A percentile compares a stretch with the other conserved stretches of the same genome.
Evolutionary conservation across 2,113 vertebrate genomes (phyloP).

Genomic region (Thinocorus orbignyianus): DNA sequence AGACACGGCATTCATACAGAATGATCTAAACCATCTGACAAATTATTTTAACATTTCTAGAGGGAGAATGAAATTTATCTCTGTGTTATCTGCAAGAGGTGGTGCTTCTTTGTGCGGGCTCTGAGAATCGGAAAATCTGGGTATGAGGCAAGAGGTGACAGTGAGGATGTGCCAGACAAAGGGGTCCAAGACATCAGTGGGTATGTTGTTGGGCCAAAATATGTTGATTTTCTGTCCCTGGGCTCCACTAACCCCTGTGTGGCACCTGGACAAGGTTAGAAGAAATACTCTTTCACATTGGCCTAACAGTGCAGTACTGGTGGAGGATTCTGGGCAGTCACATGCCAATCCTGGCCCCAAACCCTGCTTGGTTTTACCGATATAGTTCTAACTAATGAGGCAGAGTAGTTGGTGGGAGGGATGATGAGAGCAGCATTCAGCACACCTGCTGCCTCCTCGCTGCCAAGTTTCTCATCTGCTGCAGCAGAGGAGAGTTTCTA

Average conservation of each 20-base stretch:
- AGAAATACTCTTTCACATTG: not conserved
- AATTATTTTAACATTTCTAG: not conserved
- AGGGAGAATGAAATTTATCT: not conserved
- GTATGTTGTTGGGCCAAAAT: not conserved
- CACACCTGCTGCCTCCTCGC: not conserved
- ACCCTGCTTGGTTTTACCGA: not conserved
- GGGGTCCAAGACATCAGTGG: not conserved
- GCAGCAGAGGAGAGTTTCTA: not conserved
- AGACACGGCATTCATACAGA: not conserved
- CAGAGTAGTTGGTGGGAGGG: not conserved
- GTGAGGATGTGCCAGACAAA: not conserved
- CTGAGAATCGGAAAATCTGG: not conserved
- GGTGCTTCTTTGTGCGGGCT: not conserved
- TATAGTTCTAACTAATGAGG: not conserved
- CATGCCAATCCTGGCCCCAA: not conserved
- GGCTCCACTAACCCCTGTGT: not conserved
- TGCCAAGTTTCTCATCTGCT: constrained; percentile 27
- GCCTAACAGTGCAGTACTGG: not conserved
- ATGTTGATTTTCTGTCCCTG: not conserved
- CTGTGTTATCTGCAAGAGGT: not conserved
- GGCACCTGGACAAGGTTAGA: not conserved
- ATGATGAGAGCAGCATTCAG: not conserved
- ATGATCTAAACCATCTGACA: not conserved
- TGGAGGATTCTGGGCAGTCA: not conserved
- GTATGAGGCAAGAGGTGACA: not conserved